Base-by-base conservation (phyloP, 2,113 vertebrate genomes). In the Phocoena phocoena region DNA sequence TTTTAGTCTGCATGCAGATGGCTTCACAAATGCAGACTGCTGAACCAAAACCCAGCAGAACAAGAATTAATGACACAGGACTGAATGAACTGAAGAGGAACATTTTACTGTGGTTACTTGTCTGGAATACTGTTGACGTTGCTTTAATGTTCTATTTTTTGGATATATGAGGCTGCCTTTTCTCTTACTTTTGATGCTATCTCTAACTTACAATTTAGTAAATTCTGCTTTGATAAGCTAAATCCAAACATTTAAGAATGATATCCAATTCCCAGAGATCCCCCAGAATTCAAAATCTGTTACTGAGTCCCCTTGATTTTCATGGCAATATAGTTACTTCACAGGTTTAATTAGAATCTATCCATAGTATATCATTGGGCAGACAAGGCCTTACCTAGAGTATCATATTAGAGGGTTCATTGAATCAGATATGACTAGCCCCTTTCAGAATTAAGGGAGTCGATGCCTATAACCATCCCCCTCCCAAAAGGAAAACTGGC, bases 241-340 rank as follows among this genome's bases (percentile, higher is more conserved):
- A 94, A 90, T 17, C 2, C 86, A 93, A 97, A 93, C 79, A 88
- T 90, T 97, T n/a, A 76, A 92, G 88, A 96, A 44, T 58, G 38
- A 86, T 53, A 84, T 12, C 36, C 23, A 90, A 26, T 74, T 84
- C 14, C 93, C 77, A 81, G 5, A 62, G 38, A 92, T 13, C 8
- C 11, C 3, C 79, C 20, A 63, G 47, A 95, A 96, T 92, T 83
- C 14, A 85, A 68, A 73, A 93, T 47, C 26, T 76, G 10, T 76
- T 84, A 84, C 53, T 21, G 18, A 81, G 17, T 41, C 21, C n/a
- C 21, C 36, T 83, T 97, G 85, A 86, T 90, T 90, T 86, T 90
- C 88, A 92, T 28, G 9, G 50, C 76, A 87, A 68, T 38, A 86
- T 10, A 92, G 21, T 67, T 93, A 87, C 26, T 50, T 68, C 11